Evolutionary conservation across 2,888 invertebrate genomes (phyloP), one percentile per base, ranked within the genome.

Genomic region (Margaritifera margaritifera): DNA sequence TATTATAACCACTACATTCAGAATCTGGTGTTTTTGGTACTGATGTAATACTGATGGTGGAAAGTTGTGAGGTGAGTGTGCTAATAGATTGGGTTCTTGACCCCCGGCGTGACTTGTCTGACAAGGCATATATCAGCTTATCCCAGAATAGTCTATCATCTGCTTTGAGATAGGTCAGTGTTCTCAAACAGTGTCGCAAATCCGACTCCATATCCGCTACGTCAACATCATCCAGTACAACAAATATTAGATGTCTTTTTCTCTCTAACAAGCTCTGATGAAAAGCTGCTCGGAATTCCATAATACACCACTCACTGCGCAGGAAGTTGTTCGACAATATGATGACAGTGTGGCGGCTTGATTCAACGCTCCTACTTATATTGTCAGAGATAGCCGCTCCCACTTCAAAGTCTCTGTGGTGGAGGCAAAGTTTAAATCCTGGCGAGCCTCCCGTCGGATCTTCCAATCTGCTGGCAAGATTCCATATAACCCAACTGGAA

Each of bases 81-180:
- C 15, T 42, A 42, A 42, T 15, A 15, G 42, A 42, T 3, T 42
- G 42, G 15, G 42, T 42, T 15, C 42, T 42, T 42, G 11, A 11
- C 2, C 42, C 42, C 42, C 42, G 42, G 42, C 42, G 42, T 42
- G 15, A 42, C 53, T 69, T 71, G 24, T 75, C 75, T n/a, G 95
- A 95, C 84, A 96, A 91, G 71, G 95, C 94, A 90, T 95, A 96
- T 85, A 95, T 93, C 73, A 98, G 92, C 84, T 96, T 94, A 89
- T 97, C 96, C 96, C 97, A 97, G 92, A 98, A 98, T 88, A 95
- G 92, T 84, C 94, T 94, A 90, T 97, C 96, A 83, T 95, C 95
- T 94, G 95, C 95, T 81, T 94, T 92, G 72, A 97, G 92, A 64
- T 95, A 92, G 66, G 95, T 95, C 85, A 95, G 94, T 67, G 95